These are phyloP conservation scores for Neolamprologus ventralis DNA, from an alignment of 2,113 vertebrate genomes.

Conservation along the genomic window DNA sequence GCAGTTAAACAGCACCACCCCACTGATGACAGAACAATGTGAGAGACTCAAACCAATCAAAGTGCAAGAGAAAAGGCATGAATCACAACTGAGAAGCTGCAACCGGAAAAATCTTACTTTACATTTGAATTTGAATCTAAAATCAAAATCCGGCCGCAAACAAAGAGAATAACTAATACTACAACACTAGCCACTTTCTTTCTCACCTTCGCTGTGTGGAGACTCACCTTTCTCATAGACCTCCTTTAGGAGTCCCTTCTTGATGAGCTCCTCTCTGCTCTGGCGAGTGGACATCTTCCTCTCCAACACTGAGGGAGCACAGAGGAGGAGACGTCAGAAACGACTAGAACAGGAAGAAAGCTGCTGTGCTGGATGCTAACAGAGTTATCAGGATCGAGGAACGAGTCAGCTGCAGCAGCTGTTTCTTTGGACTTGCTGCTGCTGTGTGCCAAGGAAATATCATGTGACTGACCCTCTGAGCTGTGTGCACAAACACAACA, in stretches of 20 bases:
- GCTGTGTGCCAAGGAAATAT: background rate
- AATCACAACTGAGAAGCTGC: background rate
- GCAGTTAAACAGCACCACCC: background rate
- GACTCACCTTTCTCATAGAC: constrained; percentile 88
- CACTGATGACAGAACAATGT: background rate
- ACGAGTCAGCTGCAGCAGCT: background rate
- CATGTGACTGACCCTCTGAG: background rate
- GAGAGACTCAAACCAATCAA: background rate
- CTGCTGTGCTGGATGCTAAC: background rate
- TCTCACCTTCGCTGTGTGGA: background rate
- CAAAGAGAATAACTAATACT: background rate
- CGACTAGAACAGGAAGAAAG: background rate
- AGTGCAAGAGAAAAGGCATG: background rate
- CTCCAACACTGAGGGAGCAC: constrained; percentile 80
- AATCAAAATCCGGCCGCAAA: background rate
- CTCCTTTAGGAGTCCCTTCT: constrained; percentile 95
- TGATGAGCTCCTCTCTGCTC: constrained; percentile 98
- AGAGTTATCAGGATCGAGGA: background rate
- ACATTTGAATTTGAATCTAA: background rate
- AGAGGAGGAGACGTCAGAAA: background rate
- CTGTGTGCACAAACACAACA: background rate
- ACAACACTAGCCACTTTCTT: background rate
- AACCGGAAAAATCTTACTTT: background rate
- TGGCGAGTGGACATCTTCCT: constrained; percentile 97
- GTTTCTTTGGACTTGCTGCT: background rate